These are phyloP conservation scores for Cosmopolites sordidus DNA, from an alignment of 2,888 invertebrate genomes.

Conservation along the genomic window DNA sequence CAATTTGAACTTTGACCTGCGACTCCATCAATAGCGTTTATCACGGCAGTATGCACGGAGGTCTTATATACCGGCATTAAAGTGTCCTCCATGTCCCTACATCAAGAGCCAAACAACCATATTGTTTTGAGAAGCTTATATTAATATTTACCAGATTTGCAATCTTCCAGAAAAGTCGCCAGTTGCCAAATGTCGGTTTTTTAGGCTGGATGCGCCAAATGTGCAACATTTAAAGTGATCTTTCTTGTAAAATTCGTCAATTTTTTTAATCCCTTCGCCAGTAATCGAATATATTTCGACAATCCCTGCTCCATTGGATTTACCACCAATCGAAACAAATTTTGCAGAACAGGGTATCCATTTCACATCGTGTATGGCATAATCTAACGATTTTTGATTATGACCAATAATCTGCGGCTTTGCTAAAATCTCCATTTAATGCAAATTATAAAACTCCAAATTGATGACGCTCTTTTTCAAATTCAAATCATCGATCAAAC, in stretches of 20 bases:
- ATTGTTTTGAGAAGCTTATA: conserved; percentile 1
- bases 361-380: conserved; percentile 86
- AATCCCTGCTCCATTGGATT: conserved; percentile 80
- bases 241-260: conserved; percentile 74
- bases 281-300: conserved; percentile 77
- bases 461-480: not conserved
- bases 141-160: conserved; percentile 67
- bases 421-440: not conserved
- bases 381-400: conserved; percentile 75
- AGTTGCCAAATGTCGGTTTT: conserved; percentile 78
- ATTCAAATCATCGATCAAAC: not conserved
- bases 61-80: conserved; percentile 72
- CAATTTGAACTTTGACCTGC: conserved; percentile 77
- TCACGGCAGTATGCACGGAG: conserved; percentile 75
- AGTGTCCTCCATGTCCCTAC: conserved; percentile 75
- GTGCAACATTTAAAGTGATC: conserved; percentile 89
- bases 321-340: conserved; percentile 82
- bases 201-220: conserved; percentile 81
- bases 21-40: conserved; percentile 88
- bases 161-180: conserved; percentile 86
- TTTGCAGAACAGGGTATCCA: conserved; percentile 96
- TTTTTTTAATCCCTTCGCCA: conserved; percentile 65
- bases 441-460: not conserved
- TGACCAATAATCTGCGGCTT: conserved; percentile 84
- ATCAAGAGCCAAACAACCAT: conserved; percentile 23